Conservation (phyloP, 2,797 vertebrate species). For the Paguma larvata region DNA sequence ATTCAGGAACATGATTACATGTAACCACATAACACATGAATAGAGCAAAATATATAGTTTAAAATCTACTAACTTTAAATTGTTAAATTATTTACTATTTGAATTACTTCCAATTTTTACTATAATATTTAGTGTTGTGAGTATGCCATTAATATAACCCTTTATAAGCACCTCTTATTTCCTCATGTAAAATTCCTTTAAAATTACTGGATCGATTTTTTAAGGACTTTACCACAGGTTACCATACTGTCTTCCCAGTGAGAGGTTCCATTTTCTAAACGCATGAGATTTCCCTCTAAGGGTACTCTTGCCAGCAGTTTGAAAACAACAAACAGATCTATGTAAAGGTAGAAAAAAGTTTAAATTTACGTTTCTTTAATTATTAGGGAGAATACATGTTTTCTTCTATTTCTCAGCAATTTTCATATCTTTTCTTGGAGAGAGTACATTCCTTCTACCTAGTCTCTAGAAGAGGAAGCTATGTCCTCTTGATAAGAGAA, state of each 20-base stretch:
- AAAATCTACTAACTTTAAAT: not conserved
- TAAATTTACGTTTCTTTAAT: not conserved
- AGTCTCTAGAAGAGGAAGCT: not conserved
- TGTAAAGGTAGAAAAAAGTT: not conserved
- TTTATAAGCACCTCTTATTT: not conserved
- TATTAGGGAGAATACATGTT: not conserved
- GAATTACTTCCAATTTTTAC: conserved; percentile 53
- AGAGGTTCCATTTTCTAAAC: not conserved
- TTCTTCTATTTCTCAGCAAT: conserved; percentile 12
- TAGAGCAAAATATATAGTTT: not conserved
- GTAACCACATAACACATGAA: not conserved
- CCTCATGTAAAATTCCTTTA: conserved; percentile 14
- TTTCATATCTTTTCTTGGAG: not conserved
- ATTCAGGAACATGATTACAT: not conserved
- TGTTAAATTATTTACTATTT: conserved; percentile 1
- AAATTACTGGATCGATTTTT: conserved; percentile 18
- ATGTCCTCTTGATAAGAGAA: conserved; percentile 19
- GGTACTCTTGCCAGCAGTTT: not conserved
- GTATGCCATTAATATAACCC: not conserved
- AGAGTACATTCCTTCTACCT: not conserved
- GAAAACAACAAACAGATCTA: conserved; percentile 19
- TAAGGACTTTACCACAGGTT: conserved; percentile 9
- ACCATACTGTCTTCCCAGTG: not conserved
- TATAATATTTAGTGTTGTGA: conserved; percentile 22
- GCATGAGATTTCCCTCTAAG: not conserved